Base-by-base conservation (phyloP, 2,113 vertebrate species). In the Sinocyclocheilus maitianheensis region DNA sequence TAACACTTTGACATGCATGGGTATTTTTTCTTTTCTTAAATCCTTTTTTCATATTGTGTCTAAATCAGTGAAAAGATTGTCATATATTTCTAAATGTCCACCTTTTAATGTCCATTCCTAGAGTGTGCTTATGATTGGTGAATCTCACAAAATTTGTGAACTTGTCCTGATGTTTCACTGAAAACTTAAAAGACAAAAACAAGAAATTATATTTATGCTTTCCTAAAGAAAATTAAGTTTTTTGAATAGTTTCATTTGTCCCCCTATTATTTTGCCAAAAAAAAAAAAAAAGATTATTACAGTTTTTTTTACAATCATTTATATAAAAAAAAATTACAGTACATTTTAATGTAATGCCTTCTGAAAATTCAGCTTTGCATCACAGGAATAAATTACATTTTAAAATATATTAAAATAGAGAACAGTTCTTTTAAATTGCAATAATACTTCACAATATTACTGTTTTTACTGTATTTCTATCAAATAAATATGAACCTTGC, bases 101-200 rank as follows among this genome's bases (percentile, higher is more conserved):
- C 53, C 53, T 55, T 55, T 55, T 55, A 55, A 18, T 55, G 53
- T 43, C 40, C 3, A 14, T 75, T 83, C 71, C 78, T 83, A 72
- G 62, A 89, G 26, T 22, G 26, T 89, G 60, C 72, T 46, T 63
- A 81, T 40, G 30, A 86, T 55, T 63, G 4, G 24, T 48, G 16
- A 55, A 63, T 75, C 2, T 6, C 20, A 58, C 30, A 43, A 51
- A 22, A 16, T 48, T 3, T 46, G 22, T 43, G 1, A 24, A 14
- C 40, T 46, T 48, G 22, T 24, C 8, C 20, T 48, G 22, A 26
- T 76, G 24, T 24, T 51, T 26, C 13, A 14, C 12, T 48, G 20
- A 0, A 24, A 80, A 43, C 22, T 80, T 12, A 8, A 40, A 79
- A 62, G 20, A 43, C 34, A 60, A 30, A 20, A 58, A 55, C 37